A percentile compares a stretch with the other conserved stretches of the same genome.
phyloP scores from a whole-genome alignment of 2,888 invertebrate species.

The Drosophila gaucha region DNA sequence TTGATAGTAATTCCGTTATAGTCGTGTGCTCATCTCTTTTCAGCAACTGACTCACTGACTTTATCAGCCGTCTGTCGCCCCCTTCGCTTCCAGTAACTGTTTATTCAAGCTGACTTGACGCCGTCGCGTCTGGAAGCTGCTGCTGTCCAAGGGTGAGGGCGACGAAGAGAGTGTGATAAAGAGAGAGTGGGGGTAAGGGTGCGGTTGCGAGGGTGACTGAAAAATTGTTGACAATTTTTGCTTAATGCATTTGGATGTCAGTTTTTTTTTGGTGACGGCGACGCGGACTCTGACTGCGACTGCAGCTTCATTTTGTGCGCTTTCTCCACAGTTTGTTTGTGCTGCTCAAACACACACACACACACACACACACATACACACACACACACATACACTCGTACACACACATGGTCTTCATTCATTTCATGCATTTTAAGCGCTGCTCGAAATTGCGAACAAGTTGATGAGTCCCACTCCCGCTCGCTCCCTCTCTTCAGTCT shows the following conservation, averaged over 20 bases:
- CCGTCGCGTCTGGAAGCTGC: constrained; percentile 62
- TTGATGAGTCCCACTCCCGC: constrained; percentile 39
- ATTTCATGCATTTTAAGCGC: constrained; percentile 68
- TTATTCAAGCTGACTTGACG: constrained; percentile 74
- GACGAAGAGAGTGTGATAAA: not conserved
- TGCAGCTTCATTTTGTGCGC: constrained; percentile 37
- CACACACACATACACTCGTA: constrained; percentile 8
- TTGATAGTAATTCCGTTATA: not conserved
- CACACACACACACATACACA: constrained; percentile 15
- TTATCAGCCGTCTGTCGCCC: constrained; percentile 10
- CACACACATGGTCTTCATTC: constrained; percentile 43
- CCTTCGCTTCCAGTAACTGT: constrained; percentile 30
- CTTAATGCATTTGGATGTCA: constrained; percentile 78
- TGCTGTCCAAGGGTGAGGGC: constrained; percentile 9
- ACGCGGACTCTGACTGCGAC: constrained; percentile 1
- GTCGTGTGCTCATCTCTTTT: constrained; percentile 28
- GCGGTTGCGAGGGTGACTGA: constrained; percentile 44
- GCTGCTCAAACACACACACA: constrained; percentile 42
- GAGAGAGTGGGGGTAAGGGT: constrained; percentile 1
- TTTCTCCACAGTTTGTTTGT: constrained; percentile 60
- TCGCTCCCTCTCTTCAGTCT: not conserved
- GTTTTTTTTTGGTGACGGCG: constrained; percentile 43
- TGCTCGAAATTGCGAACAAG: constrained; percentile 59
- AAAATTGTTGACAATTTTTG: constrained; percentile 81
- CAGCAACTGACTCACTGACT: constrained; percentile 53